Base-by-base conservation (phyloP, 2,797 vertebrate species). In the Acanthurus lineatus region DNA sequence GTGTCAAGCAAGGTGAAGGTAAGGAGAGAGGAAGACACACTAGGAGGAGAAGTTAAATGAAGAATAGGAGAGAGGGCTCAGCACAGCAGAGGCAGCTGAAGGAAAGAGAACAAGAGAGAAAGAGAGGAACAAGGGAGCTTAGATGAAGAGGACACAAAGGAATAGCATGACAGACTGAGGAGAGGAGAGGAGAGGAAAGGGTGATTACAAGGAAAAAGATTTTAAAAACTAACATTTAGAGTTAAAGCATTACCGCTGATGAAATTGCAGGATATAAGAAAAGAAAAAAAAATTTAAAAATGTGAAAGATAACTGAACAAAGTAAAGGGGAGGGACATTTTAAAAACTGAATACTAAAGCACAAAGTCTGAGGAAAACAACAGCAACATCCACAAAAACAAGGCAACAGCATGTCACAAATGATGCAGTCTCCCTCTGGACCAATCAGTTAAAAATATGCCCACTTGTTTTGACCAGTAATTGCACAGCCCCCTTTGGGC, bases 401-500 rank as follows among this genome's bases (percentile, higher is more conserved):
- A 71, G 63, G 64, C 67, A 74, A 32, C 60, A 73, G 67, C 63
- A 65, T 58, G 82, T 79, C 69, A 83, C 15, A 16, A 59, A 85
- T 49, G 73, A 84, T 82, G 72, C 67, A n/a, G 20, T 7, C 69
- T 63, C 76, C 71, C 78, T 81, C 77, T 25, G 67, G 83, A 82
- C 60, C 77, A 81, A 72, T 85, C 77, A 63, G 71, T 70, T 77
- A 64, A 79, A 77, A 88, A 86, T 57, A 82, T 75, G 53, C 70
- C 68, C 76, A 68, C 54, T 70, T 87, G 74, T 69, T 90, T 75
- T 75, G 74, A 85, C 70, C 74, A 79, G 88, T 87, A 81, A 82
- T 83, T 77, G 76, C 73, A 54, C 56, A 53, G 45, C 48, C 51
- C 60, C 85, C 76, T 75, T 76, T 16, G 38, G 86, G 61, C 74